A percentile compares a stretch with the other conserved stretches of the same genome.
These are phyloP conservation scores for Hyla sarda DNA, from an alignment of 2,113 vertebrate genomes.

Conservation along the genomic window DNA sequence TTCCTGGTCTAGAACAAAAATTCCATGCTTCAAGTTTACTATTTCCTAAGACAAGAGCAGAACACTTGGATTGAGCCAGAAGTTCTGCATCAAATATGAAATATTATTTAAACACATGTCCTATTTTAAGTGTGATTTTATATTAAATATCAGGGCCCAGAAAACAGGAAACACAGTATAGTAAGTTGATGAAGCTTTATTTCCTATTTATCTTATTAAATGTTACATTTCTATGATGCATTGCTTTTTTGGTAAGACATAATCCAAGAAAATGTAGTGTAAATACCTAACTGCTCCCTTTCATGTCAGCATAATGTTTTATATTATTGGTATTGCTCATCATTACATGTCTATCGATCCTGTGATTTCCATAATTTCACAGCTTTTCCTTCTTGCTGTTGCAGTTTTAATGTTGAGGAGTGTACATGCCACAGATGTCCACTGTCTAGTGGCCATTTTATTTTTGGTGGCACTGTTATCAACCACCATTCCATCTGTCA, in stretches of 20 bases:
- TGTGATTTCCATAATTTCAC: too few species aligned
- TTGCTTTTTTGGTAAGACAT: neutral
- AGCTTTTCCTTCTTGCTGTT: too few species aligned
- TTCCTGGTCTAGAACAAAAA: neutral
- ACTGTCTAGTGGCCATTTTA: too few species aligned
- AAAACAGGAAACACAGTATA: neutral
- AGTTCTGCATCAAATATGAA: neutral
- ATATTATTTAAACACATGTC: neutral
- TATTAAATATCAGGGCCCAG: neutral
- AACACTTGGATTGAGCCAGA: neutral
- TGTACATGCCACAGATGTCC: too few species aligned
- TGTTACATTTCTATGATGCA: neutral
- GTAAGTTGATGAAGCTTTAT: neutral
- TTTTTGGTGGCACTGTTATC: too few species aligned
- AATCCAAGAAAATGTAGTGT: neutral
- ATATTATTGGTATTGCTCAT: too few species aligned
- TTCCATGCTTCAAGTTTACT: slow-evolving; percentile 1
- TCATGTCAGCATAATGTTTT: neutral
- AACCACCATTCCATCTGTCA: too few species aligned
- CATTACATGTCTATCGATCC: too few species aligned
- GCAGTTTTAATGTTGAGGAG: too few species aligned
- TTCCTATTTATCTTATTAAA: neutral
- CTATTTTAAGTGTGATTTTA: neutral
- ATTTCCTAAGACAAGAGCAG: neutral
- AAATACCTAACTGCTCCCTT: neutral